These are phyloP conservation scores for Limenitis camilla DNA, from an alignment of 2,888 invertebrate genomes.

Conservation along the genomic window DNA sequence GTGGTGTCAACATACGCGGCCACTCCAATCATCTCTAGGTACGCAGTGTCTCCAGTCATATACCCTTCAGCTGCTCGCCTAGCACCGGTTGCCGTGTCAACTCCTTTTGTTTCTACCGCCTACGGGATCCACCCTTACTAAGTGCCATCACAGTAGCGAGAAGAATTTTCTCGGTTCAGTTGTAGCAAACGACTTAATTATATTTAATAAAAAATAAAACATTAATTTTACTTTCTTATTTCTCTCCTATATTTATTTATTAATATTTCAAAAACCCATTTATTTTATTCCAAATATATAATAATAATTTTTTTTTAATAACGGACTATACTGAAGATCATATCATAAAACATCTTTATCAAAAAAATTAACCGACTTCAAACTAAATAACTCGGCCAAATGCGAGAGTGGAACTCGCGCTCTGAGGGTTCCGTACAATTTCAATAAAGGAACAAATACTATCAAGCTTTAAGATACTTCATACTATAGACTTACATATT, in stretches of 20 bases:
- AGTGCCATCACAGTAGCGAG: constrained; percentile 44
- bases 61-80: constrained; percentile 40
- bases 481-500: too few relatives aligned
- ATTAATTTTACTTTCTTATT: constrained; percentile 19
- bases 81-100: constrained; percentile 29
- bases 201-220: constrained; percentile 41
- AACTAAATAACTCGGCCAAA: too few relatives aligned
- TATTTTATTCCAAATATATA: not conserved
- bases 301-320: too few relatives aligned
- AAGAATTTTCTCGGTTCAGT: constrained; percentile 44
- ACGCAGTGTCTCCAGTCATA: constrained; percentile 37
- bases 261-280: not conserved
- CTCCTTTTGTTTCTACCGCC: constrained; percentile 45
- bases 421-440: too few relatives aligned
- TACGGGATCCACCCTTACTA: constrained; percentile 57
- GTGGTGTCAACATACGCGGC: constrained; percentile 40
- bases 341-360: too few relatives aligned
- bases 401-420: too few relatives aligned
- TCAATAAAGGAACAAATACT: too few relatives aligned
- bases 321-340: too few relatives aligned
- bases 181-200: constrained; percentile 40
- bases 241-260: constrained; percentile 1
- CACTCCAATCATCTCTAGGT: constrained; percentile 39
- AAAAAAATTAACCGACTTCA: too few relatives aligned
- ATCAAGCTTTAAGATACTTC: too few relatives aligned